Percentiles rank a stretch among this genome's conserved stretches.
These are phyloP conservation scores for Drosophila ironensis DNA, from an alignment of 1,140 invertebrate species.

Conservation along the genomic window DNA sequence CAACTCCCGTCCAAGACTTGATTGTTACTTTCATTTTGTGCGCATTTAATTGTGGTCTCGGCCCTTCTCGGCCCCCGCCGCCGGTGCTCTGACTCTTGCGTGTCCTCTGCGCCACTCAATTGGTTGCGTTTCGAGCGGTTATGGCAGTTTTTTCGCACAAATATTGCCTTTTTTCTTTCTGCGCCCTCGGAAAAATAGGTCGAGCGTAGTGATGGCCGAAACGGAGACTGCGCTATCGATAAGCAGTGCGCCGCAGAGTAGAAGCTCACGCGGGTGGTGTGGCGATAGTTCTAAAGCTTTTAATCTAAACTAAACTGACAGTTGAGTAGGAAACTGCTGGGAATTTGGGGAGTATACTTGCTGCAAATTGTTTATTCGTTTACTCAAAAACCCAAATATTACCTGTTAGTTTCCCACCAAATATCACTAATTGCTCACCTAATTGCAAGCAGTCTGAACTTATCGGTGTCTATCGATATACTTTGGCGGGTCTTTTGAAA, in stretches of 20 bases:
- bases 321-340: no score
- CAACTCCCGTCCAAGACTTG: slow-evolving; percentile 93
- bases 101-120: neutral
- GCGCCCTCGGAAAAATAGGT: slow-evolving; percentile 59
- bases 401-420: no score
- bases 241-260: slow-evolving; percentile 1
- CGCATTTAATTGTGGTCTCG: slow-evolving; percentile 52
- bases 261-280: neutral
- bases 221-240: slow-evolving; percentile 12
- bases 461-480: no score
- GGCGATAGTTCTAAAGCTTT: neutral
- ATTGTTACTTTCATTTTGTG: slow-evolving; percentile 82
- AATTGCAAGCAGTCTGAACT: no score
- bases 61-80: no score
- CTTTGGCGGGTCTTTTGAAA: no score
- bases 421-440: no score
- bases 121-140: slow-evolving; percentile 6
- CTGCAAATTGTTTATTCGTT: no score
- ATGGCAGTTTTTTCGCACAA: slow-evolving; percentile 40
- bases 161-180: slow-evolving; percentile 57
- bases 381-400: no score
- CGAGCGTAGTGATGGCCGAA: slow-evolving; percentile 32
- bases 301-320: no score
- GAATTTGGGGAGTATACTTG: no score
- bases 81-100: no score